Base-by-base conservation (phyloP, 2,797 vertebrate species). In the Sebastes melanostomus region DNA sequence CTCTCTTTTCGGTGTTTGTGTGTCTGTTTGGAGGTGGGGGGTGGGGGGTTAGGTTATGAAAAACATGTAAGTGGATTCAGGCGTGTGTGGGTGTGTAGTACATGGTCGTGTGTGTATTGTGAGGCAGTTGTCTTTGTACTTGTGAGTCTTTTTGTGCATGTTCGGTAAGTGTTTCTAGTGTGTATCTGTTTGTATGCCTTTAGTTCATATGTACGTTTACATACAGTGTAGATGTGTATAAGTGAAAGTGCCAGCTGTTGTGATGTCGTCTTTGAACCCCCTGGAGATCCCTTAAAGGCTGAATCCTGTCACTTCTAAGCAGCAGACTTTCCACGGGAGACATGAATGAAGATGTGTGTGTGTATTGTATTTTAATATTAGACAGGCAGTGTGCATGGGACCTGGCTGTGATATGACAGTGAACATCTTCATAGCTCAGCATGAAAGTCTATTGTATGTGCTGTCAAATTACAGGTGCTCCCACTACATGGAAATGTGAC, bases 261-360 rank as follows among this genome's bases (percentile, higher is more conserved):
- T 86, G 77, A 74, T 84, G 71, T 79, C 82, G 72, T 86, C 80
- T 91, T 86, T 91, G 79, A 88, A 84, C 38, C 76, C 89, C 82
- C 74, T 72, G 60, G 91, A 88, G 86, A 89, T 82, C 62, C 72
- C 63, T 84, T 87, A 72, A 77, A 81, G 85, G 79, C 82, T 86
- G 80, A 85, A 70, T 80, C 83, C 78, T 88, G 90, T 90, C 90
- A 88, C 79, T 82, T 90, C 61, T 84, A 86, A 91, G 90, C 6
- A 14, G 71, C 74, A 84, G 78, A 67, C 62, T 76, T 80, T 88
- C 77, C 81, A 84, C 75, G 61, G 75, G 86, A 82, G 87, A 86
- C 79, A 5, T 36, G 68, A 88, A 82, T 38, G 78, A 75, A 87
- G 76, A 78, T 73, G 71, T 66, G 56, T 52, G 78, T 66, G 56